Conservation (phyloP, 2,888 invertebrate genomes). For the Resseliella maxima region DNA sequence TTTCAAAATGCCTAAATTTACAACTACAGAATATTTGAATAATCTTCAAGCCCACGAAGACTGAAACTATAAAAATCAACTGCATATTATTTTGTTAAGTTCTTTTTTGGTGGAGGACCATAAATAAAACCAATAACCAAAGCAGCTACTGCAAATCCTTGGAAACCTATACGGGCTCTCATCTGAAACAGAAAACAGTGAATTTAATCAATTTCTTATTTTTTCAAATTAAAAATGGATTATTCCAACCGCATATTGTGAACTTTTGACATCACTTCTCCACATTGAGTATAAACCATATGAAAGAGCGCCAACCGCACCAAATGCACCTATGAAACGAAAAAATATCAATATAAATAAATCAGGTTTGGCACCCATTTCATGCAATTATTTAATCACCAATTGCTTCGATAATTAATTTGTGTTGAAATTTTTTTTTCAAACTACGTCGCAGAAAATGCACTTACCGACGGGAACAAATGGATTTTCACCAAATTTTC, state of each 20-base stretch:
- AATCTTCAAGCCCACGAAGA: too few species aligned
- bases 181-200: background rate
- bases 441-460: background rate
- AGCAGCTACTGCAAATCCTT: background rate
- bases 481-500: conserved; percentile 31
- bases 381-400: too few species aligned
- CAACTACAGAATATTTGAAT: background rate
- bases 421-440: background rate
- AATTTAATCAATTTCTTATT: background rate
- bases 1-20: background rate
- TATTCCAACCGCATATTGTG: background rate
- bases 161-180: conserved; percentile 31
- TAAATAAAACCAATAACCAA: background rate
- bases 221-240: background rate
- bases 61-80: too few species aligned
- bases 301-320: background rate
- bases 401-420: background rate
- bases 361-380: too few species aligned
- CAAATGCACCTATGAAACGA: conserved; percentile 40
- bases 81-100: too few species aligned
- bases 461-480: conserved; percentile 47
- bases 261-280: background rate
- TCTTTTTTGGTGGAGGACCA: background rate
- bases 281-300: conserved; percentile 11
- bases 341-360: too few species aligned